phyloP scores from a whole-genome alignment of 2,888 invertebrate species.

The Argyra leucocephala region DNA sequence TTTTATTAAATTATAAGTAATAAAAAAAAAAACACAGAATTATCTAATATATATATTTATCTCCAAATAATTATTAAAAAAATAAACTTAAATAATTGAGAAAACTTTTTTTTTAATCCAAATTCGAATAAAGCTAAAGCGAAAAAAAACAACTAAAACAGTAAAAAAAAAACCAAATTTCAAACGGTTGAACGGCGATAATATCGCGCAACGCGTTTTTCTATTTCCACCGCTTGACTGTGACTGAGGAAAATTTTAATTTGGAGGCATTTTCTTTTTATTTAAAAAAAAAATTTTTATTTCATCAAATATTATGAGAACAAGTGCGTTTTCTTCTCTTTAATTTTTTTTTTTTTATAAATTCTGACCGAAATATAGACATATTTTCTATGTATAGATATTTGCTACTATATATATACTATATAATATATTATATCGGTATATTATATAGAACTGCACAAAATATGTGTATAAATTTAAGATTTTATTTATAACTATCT shows the following conservation, averaged over 20 bases:
- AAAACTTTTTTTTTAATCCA: no score
- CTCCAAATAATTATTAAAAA: no score
- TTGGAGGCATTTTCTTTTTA: background rate
- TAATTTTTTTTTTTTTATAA: background rate
- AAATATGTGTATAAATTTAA: no score
- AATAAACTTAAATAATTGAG: no score
- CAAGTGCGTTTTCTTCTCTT: background rate
- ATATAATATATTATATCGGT: no score
- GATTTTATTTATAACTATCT: no score
- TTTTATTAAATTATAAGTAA: no score
- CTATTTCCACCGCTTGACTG: conserved; percentile 1
- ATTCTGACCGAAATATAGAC: background rate
- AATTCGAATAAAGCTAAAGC: background rate
- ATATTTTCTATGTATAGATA: no score
- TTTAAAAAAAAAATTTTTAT: background rate
- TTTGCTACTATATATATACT: no score
- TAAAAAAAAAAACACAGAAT: no score
- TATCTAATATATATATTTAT: no score
- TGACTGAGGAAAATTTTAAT: background rate
- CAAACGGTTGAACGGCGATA: background rate
- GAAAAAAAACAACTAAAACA: background rate
- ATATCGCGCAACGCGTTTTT: conserved; percentile 4
- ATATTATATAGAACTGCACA: no score
- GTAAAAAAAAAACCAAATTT: background rate
- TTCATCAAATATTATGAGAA: background rate